Conservation (phyloP, 2,888 invertebrate species). For the Rotaria magnacalcarata region DNA sequence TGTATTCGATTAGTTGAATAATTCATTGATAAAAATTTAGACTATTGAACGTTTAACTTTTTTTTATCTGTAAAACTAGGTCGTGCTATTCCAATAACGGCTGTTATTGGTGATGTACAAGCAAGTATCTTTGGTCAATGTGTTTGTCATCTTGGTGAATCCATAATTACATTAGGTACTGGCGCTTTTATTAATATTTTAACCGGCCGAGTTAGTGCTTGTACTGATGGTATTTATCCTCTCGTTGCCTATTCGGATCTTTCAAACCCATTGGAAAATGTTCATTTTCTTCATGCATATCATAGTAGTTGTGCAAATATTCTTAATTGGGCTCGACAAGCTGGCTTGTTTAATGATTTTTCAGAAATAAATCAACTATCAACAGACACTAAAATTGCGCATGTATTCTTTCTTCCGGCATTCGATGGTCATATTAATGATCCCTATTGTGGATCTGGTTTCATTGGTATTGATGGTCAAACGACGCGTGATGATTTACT, state of each 20-base stretch:
- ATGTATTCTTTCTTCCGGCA: slow-evolving; percentile 24
- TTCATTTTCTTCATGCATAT: slow-evolving; percentile 11
- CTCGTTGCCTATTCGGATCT: slow-evolving; percentile 12
- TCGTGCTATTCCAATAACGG: slow-evolving; percentile 71
- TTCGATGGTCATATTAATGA: slow-evolving; percentile 27
- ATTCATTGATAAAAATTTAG: too few species aligned
- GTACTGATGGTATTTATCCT: slow-evolving; percentile 36
- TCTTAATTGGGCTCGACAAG: neutral
- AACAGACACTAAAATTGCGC: neutral
- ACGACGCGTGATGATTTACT: slow-evolving; percentile 73
- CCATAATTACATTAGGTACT: slow-evolving; percentile 83
- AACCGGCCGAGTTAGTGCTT: slow-evolving; percentile 64
- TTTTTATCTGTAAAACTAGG: neutral
- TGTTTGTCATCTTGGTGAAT: slow-evolving; percentile 72
- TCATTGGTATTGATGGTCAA: slow-evolving; percentile 71
- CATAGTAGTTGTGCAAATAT: neutral
- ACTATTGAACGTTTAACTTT: too few species aligned
- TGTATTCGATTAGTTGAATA: too few species aligned
- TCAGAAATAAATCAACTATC: neutral
- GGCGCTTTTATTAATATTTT: slow-evolving; percentile 82
- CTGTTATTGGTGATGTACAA: slow-evolving; percentile 66
- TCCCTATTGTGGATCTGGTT: slow-evolving; percentile 72
- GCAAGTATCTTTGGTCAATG: slow-evolving; percentile 77
- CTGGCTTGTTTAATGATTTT: neutral
- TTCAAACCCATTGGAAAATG: neutral